These are phyloP conservation scores for Campoplex nolae DNA, from an alignment of 2,888 invertebrate species.

Conservation along the genomic window DNA sequence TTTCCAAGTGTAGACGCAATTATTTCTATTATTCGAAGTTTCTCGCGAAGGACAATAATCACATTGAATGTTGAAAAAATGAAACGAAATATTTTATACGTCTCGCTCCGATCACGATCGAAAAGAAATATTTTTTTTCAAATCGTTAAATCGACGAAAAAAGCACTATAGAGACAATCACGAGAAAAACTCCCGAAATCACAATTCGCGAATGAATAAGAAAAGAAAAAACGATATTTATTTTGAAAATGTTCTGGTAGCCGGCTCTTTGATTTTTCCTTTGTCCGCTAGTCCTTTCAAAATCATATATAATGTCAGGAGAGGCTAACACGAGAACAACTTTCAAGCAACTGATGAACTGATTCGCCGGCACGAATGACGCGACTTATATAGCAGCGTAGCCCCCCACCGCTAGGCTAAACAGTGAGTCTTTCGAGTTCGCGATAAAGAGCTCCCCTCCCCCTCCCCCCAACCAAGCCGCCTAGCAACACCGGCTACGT, in stretches of 20 bases:
- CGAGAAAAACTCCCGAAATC: slow-evolving; percentile 14
- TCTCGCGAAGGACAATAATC: slow-evolving; percentile 36
- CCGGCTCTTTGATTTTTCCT: slow-evolving; percentile 11
- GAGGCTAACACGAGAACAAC: slow-evolving; percentile 37
- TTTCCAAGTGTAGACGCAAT: slow-evolving; percentile 41
- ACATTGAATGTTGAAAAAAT: background rate
- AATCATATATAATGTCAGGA: background rate
- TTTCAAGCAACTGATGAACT: slow-evolving; percentile 80
- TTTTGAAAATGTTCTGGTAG: background rate
- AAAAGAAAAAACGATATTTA: background rate
- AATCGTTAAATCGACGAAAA: background rate
- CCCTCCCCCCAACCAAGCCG: slow-evolving; percentile 74
- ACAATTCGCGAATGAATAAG: slow-evolving; percentile 4
- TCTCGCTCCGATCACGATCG: slow-evolving; percentile 1
- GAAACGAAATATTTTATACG: slow-evolving; percentile 9
- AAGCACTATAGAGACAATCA: slow-evolving; percentile 18
- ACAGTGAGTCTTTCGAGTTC: slow-evolving; percentile 35
- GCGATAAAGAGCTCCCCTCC: slow-evolving; percentile 62
- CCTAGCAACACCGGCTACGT: slow-evolving; percentile 84
- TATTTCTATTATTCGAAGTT: slow-evolving; percentile 5
- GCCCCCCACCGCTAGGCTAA: slow-evolving; percentile 65
- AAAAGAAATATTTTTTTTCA: background rate
- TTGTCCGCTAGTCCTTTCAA: background rate
- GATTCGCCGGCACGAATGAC: slow-evolving; percentile 80
- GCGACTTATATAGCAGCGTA: slow-evolving; percentile 79